phyloP scores from a whole-genome alignment of 2,113 vertebrate species.

The Candoia aspera region DNA sequence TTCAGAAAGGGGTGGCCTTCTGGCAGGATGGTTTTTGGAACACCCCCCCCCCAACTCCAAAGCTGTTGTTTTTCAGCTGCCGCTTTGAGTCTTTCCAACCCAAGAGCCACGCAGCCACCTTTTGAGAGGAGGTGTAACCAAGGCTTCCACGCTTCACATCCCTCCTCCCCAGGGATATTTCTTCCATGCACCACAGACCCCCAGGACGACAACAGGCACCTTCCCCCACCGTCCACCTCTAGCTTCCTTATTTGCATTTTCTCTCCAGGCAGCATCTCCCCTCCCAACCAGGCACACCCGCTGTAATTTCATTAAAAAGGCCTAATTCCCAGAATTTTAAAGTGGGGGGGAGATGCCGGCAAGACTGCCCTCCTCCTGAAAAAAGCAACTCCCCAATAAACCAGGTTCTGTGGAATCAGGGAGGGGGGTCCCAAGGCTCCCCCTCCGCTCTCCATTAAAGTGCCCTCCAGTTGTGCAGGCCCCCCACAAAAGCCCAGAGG shows the following conservation, averaged over 20 bases:
- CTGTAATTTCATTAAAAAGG: background rate
- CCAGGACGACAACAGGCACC: background rate
- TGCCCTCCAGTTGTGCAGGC: background rate
- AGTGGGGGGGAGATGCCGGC: background rate
- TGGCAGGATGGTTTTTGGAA: background rate
- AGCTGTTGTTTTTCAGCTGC: background rate
- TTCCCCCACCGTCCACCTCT: too few species aligned
- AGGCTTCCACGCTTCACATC: background rate
- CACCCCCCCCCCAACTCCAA: background rate
- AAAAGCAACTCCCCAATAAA: background rate
- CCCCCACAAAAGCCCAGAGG: background rate
- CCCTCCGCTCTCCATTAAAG: background rate
- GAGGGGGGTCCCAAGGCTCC: background rate
- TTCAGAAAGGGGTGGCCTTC: background rate
- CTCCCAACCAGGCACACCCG: background rate
- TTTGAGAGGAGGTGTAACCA: too few species aligned
- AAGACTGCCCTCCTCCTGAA: background rate
- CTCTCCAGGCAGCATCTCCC: background rate
- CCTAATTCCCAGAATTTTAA: background rate
- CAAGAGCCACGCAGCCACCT: background rate
- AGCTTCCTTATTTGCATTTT: background rate
- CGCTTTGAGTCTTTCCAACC: background rate
- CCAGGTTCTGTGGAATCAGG: background rate
- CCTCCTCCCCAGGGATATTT: background rate
- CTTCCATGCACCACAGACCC: background rate